phyloP scores from a whole-genome alignment of 2,113 vertebrate genomes.

The Neofelis nebulosa region DNA sequence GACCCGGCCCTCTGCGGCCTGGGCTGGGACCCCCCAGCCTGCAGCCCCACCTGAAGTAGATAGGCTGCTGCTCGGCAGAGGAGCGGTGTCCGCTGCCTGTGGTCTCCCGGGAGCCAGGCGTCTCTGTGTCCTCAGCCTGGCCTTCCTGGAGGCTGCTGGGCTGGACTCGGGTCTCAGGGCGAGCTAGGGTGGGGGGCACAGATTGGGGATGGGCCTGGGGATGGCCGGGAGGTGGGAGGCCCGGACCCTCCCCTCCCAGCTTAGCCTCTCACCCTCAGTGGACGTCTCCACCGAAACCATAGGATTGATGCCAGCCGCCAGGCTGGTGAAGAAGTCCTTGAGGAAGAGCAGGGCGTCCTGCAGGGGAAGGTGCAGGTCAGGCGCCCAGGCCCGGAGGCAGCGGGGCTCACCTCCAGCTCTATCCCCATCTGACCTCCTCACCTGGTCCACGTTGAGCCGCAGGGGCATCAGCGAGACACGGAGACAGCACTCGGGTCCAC shows the following conservation, averaged over 20 bases:
- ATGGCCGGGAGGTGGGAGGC: not conserved
- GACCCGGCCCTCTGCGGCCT: not conserved
- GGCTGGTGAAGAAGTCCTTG: conserved; percentile 93
- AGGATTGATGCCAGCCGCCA: conserved; percentile 90
- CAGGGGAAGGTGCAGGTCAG: not conserved
- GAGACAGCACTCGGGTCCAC: conserved; percentile 93
- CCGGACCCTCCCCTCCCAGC: not conserved
- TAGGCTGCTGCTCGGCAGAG: conserved; percentile 90
- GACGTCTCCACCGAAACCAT: conserved; percentile 88
- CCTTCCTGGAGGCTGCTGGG: conserved; percentile 60
- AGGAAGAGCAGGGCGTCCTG: conserved; percentile 96
- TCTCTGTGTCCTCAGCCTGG: conserved; percentile 79
- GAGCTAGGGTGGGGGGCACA: not conserved
- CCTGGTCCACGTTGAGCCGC: conserved; percentile 94
- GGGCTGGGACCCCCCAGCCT: too few species aligned
- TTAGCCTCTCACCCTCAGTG: conserved; percentile 86
- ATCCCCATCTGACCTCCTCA: not conserved
- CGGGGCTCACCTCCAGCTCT: accelerated
- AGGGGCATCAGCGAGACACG: conserved; percentile 93
- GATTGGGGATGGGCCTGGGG: not conserved
- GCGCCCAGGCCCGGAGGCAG: not conserved
- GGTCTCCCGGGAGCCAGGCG: conserved; percentile 86
- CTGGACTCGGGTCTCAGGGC: not conserved
- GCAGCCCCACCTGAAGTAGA: conserved; percentile 91
- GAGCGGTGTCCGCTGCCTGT: conserved; percentile 86